Percentiles rank a stretch among this genome's conserved stretches.
Conservation (phyloP, 2,888 invertebrate genomes). For the Andrena haemorrhoa region DNA sequence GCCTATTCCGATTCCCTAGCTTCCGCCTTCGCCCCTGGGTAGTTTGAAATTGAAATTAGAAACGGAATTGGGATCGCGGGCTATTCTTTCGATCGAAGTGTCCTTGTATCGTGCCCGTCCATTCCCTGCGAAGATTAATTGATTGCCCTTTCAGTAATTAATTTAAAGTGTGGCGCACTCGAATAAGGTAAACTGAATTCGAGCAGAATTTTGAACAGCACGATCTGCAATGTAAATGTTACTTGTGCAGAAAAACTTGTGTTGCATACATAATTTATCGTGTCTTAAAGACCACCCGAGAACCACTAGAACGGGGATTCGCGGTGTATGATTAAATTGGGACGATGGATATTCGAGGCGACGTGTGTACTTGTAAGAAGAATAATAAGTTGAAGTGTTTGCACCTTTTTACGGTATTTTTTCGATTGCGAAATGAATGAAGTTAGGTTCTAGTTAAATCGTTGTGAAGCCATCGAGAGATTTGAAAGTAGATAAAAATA, state of each 20-base stretch:
- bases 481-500: too few relatives aligned
- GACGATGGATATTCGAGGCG: neutral
- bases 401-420: too few relatives aligned
- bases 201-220: neutral
- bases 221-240: slow-evolving; percentile 9
- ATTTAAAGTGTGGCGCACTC: too few relatives aligned
- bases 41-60: slow-evolving; percentile 33
- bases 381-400: neutral
- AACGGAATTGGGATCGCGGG: neutral
- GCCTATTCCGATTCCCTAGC: neutral
- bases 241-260: neutral
- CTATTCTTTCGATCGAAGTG: neutral
- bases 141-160: neutral
- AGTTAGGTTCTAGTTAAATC: slow-evolving; percentile 6
- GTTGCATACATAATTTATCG: slow-evolving; percentile 15
- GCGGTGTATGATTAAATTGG: neutral
- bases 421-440: neutral
- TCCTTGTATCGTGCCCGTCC: neutral
- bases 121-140: neutral
- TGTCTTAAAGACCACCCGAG: neutral
- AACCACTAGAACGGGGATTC: neutral
- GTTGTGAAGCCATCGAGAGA: too few relatives aligned
- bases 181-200: neutral
- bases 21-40: neutral
- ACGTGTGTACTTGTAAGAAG: neutral